These are phyloP conservation scores for Athene noctua DNA, from an alignment of 2,113 vertebrate genomes.

Conservation along the genomic window DNA sequence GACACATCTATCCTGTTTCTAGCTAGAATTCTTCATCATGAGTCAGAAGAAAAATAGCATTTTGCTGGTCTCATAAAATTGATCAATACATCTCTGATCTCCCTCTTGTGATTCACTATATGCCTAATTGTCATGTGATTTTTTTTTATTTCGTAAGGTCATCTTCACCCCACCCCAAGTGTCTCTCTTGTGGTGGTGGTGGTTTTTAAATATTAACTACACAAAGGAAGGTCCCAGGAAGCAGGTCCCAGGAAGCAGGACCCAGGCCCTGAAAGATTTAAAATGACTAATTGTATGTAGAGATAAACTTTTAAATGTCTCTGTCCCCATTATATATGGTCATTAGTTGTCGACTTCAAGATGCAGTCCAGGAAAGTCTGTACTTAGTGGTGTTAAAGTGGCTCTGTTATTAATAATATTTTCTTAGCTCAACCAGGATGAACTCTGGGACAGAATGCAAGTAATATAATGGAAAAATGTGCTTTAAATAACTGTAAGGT, in stretches of 20 bases:
- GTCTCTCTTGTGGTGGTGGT: not conserved
- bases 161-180: not conserved
- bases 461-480: not conserved
- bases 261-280: not conserved
- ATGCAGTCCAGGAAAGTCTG: not conserved
- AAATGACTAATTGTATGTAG: not conserved
- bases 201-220: not conserved
- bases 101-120: constrained; percentile 6
- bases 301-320: not conserved
- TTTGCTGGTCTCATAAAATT: constrained; percentile 6
- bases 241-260: not conserved
- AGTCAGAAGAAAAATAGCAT: constrained; percentile 12
- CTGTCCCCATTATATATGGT: not conserved
- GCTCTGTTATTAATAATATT: not conserved
- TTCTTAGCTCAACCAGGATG: not conserved
- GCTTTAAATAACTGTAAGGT: not conserved
- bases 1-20: not conserved
- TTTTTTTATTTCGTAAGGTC: not conserved
- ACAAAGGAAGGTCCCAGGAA: not conserved
- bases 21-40: not conserved
- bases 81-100: constrained; percentile 4
- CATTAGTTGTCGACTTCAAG: not conserved
- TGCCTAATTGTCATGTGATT: constrained; percentile 17
- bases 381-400: not conserved
- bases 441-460: not conserved